Evolutionary conservation across 2,888 invertebrate genomes (phyloP).

Genomic region (Netelia inedita): DNA sequence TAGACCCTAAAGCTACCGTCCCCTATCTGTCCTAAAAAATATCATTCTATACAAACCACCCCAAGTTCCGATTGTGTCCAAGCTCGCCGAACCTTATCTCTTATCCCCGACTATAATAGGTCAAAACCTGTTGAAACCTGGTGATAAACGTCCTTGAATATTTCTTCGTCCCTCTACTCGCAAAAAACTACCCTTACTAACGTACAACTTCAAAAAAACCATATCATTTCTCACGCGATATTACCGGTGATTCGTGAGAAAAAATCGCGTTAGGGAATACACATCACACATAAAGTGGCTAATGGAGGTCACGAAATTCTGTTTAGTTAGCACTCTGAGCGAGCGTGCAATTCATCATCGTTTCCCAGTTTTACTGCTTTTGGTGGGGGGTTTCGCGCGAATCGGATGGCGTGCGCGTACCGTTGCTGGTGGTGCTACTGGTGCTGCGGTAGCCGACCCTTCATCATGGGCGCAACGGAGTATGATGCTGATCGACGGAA

Average conservation of each 20-base stretch:
- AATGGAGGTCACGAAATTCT: constrained; percentile 35
- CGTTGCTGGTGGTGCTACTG: constrained; percentile 1
- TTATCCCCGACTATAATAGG: neutral
- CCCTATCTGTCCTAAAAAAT: too few species aligned
- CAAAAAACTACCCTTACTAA: neutral
- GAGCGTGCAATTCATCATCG: constrained; percentile 56
- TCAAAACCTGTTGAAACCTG: constrained; percentile 1
- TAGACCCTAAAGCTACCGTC: too few species aligned
- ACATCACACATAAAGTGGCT: neutral
- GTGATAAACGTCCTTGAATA: neutral
- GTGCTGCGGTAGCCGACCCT: constrained; percentile 54
- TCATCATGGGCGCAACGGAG: constrained; percentile 61
- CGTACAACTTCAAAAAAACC: neutral
- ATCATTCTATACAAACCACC: too few species aligned
- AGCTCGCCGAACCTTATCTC: too few species aligned
- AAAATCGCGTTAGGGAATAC: constrained; percentile 19
- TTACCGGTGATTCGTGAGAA: neutral
- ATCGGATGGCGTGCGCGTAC: neutral
- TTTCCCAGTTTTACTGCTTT: constrained; percentile 42
- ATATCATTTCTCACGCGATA: neutral
- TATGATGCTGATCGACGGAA: constrained; percentile 67
- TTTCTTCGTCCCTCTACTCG: neutral
- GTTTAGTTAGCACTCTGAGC: constrained; percentile 53
- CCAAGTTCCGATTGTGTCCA: too few species aligned
- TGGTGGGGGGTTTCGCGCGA: neutral